Evolutionary conservation across 1,140 invertebrate species (phyloP), one percentile per base, ranked within the genome.

Genomic region (Stegodyphus dumicola): DNA sequence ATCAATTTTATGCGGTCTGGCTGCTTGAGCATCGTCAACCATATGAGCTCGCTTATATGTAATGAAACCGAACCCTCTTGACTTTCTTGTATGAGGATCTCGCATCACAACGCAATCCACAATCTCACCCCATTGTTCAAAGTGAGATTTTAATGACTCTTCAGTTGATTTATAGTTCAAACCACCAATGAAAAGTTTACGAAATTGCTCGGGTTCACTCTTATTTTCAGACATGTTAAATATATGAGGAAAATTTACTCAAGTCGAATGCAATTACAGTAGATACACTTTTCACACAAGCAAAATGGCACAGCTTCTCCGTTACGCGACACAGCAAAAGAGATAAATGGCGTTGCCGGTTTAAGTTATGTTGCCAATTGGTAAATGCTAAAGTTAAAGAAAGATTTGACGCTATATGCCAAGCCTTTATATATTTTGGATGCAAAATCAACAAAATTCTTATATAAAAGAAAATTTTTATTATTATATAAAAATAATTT

Each of bases 71-170:
- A 99, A 99, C 2, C 98, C 98, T 88, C 97, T 92, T 1, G 97
- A 98, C 77, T 92, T 92, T 89, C 93, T 93, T 1, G 97, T 98
- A 88, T 95, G 94, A 0, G 97, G 95, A 91, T 99, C 98, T 89
- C 97, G 96, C 98, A 99, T 99, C 0, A 99, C 98, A 17, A 99
- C 96, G 54, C 97, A 96, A 92, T 99, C 98, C 0, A 98, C 95
- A 87, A 99, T 96, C 89, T 98, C 96, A 52, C 98, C 98, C 95
- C 95, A 99, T 93, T 98, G 94, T 89, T 96, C 95, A 92, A 99
- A 99, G 92, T 98, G 97, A 85, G 70, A 70, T 89, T 97, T 97
- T 5, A 99, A 90, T 13, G 95, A 95, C 64, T 98, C 95, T 90
- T 99, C 98, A n/a, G 95, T 97, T 48, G 98, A 99, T 89, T 96